Base-by-base conservation (phyloP, 2,888 invertebrate genomes). In the Oligia strigilis region DNA sequence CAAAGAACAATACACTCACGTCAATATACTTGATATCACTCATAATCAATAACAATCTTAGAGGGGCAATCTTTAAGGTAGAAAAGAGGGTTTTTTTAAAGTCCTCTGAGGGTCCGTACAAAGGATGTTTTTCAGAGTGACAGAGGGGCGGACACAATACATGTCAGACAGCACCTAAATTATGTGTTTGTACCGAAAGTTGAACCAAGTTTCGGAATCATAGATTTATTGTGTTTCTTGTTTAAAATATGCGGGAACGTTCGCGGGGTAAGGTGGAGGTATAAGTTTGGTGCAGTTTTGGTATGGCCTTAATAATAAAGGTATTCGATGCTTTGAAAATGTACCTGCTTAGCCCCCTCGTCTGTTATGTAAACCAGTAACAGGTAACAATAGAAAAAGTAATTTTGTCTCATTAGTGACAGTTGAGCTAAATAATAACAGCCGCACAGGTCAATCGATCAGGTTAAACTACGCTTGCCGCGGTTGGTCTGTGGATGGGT, bases 51-150 rank as follows among this genome's bases (percentile, higher is more conserved):
- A 91, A 88, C 85, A 88, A 90, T 90, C 82, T 78, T 83, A 85
- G 88, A 89, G 87, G 89, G 89, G 89, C 91, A 91, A 90, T 92
- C 91, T 92, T 91, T 67, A 91, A 91, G 89, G 88, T 87, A 92
- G 70, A 84, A 87, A 85, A 82, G 89, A 90, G 88, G 90, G 90
- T 82, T 88, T 93, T 29, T 93, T 91, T 90, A 92, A 92, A 90
- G 67, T 91, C 90, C 90, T 90, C 87, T 85, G 90, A 92, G 92
- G 92, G 86, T 79, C 69, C 58, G 69, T 70, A 92, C 90, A 92
- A 92, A 83, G 82, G 89, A 86, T 92, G 90, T 92, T 93, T 93
- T 93, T 90, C 92, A 88, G 91, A 90, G 88, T 86, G 88, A 84
- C 90, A 89, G 85, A 82, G 89, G 88, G 87, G 87, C 75, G 78